Conservation (phyloP, 1,140 invertebrate genomes). For the Nephotettix cincticeps region DNA sequence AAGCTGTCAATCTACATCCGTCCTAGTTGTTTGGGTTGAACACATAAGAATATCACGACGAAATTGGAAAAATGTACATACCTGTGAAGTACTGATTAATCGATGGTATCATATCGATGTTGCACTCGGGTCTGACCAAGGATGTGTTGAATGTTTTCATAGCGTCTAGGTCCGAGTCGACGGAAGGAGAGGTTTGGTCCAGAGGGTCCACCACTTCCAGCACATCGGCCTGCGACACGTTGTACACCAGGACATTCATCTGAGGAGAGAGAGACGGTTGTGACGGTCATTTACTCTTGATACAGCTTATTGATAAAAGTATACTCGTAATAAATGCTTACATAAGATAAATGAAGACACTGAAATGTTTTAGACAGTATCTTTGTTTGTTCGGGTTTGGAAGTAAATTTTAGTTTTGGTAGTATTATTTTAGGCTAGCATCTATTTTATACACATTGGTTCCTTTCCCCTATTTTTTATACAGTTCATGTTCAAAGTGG, state of each 20-base stretch:
- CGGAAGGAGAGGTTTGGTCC: neutral
- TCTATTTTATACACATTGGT: too few relatives aligned
- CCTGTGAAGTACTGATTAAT: slow-evolving; percentile 36
- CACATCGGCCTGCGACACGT: neutral
- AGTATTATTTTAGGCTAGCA: too few relatives aligned
- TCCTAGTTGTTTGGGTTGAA: too few relatives aligned
- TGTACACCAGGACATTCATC: neutral
- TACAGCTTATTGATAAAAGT: neutral
- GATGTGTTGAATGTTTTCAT: neutral
- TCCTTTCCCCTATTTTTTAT: too few relatives aligned
- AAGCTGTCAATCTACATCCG: too few relatives aligned
- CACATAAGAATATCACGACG: too few relatives aligned
- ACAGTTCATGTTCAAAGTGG: too few relatives aligned
- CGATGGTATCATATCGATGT: slow-evolving; percentile 28
- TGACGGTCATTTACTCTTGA: neutral
- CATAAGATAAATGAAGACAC: too few relatives aligned
- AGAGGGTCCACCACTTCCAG: slow-evolving; percentile 2
- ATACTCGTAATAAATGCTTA: neutral
- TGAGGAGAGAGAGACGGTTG: neutral
- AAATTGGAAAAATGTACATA: neutral
- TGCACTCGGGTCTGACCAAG: slow-evolving; percentile 3
- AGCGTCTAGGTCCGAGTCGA: neutral
- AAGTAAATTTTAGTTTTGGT: too few relatives aligned
- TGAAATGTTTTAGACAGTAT: too few relatives aligned
- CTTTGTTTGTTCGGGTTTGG: too few relatives aligned